Conservation (phyloP, 1,140 invertebrate species). For the Pseudomyrmex cubaensis region DNA sequence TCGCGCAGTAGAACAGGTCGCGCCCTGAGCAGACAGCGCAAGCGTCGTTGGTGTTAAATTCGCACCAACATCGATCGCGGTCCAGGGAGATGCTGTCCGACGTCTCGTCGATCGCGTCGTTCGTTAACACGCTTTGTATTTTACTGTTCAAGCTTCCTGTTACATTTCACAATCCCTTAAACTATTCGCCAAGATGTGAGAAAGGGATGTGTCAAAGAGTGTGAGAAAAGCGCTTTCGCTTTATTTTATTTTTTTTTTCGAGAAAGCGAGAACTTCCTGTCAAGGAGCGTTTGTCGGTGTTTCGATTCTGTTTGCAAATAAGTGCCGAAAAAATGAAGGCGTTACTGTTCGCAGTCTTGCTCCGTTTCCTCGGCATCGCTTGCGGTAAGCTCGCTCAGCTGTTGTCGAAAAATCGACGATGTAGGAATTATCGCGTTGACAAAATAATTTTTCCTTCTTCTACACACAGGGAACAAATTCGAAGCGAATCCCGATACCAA, state of each 20-base stretch:
- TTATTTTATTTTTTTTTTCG: too few relatives aligned
- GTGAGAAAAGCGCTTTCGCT: neutral
- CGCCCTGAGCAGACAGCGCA: conserved; percentile 10
- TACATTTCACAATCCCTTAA: conserved; percentile 26
- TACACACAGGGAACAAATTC: conserved; percentile 81
- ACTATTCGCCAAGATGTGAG: conserved; percentile 41
- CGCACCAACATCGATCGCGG: conserved; percentile 75
- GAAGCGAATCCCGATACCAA: conserved; percentile 96
- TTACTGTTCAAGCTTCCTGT: conserved; percentile 56
- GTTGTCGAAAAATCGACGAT: neutral
- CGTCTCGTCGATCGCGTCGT: conserved; percentile 50
- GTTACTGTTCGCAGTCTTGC: conserved; percentile 40
- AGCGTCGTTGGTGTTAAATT: conserved; percentile 73
- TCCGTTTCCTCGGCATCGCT: conserved; percentile 53
- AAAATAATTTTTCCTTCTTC: too few relatives aligned
- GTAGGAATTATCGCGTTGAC: too few relatives aligned
- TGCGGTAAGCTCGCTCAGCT: conserved; percentile 51
- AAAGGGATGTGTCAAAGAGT: conserved; percentile 6
- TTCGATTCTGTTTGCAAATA: conserved; percentile 54
- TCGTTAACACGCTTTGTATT: neutral
- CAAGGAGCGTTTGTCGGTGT: conserved; percentile 47
- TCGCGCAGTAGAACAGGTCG: conserved; percentile 2
- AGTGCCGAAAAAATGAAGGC: conserved; percentile 66
- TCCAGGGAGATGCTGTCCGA: conserved; percentile 70
- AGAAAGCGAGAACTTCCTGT: neutral